phyloP scores from a whole-genome alignment of 2,113 vertebrate species.

The Eurystomus gularis region DNA sequence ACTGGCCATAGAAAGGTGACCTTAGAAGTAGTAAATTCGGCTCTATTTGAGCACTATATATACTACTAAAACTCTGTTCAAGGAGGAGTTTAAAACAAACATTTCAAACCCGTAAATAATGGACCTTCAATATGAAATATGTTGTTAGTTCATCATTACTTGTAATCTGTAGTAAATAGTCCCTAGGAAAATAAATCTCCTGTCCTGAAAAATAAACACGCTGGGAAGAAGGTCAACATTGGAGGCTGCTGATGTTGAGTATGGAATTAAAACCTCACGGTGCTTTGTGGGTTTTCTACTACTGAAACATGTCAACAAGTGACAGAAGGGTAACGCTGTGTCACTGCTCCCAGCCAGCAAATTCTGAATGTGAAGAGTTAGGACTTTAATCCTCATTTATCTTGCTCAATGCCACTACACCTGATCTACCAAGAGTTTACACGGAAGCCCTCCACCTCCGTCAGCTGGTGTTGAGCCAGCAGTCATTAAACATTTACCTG shows the following conservation, averaged over 20 bases:
- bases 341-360: neutral
- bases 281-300: neutral
- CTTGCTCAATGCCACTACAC: neutral
- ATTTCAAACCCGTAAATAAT: neutral
- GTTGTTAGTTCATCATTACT: neutral
- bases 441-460: neutral
- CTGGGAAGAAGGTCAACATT: neutral
- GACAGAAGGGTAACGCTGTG: neutral
- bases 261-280: neutral
- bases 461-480: neutral
- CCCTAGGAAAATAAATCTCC: neutral
- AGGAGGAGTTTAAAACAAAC: neutral
- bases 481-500: neutral
- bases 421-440: neutral
- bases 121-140: neutral
- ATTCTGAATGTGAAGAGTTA: neutral
- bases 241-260: neutral
- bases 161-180: neutral
- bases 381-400: neutral
- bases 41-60: neutral
- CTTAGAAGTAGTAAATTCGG: neutral
- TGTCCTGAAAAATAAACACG: neutral
- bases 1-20: neutral
- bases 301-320: neutral
- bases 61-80: neutral